Evolutionary conservation across 2,797 vertebrate species (phyloP), one percentile per base, ranked within the genome.

Genomic region (Intellagama lesueurii): DNA sequence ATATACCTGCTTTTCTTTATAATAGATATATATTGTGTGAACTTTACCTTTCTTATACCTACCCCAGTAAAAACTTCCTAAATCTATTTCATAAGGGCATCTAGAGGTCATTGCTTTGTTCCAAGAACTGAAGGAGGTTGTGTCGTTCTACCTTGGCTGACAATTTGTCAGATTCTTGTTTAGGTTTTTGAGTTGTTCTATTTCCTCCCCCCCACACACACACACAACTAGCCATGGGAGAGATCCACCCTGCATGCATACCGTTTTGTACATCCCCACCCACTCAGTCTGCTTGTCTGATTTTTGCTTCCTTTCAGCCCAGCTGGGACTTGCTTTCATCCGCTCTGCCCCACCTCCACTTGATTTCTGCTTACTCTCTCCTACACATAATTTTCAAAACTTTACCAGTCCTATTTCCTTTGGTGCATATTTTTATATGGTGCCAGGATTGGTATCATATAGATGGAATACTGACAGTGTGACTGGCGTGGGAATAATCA

Each of bases 351-450:
- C 83, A 75, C 11, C 40, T 76, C 70, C 14, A 1, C 56, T 81
- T 81, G 70, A 81, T 75, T 30, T 69, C n/a, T 81, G 88, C 28
- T 77, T 22, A 91, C 77, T 89, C 89, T 90, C 47, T 66, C 66
- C 35, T 17, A 14, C 30, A 68, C 64, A 52, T 75, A 64, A 76
- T 68, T 87, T 93, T 85, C 77, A 88, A 91, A 93, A 89, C 69
- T 47, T 89, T 60, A 83, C 86, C 77, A 0, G 0, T 69, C 76
- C 60, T 83, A 91, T 95, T 95, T 93, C 84, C 87, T 91, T 91
- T 47, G 19, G 12, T 30, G 22, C 26, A 52, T 7, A 56, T 56
- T 87, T 87, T 56, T 6, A 69, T 24, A 12, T 4, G 40, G 47
- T 9, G 17, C 30, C 16, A n/a, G 52, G 7, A 30, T n/a, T 8